Base-by-base conservation (phyloP, 1,140 invertebrate genomes). In the Solenopsis fugax region DNA sequence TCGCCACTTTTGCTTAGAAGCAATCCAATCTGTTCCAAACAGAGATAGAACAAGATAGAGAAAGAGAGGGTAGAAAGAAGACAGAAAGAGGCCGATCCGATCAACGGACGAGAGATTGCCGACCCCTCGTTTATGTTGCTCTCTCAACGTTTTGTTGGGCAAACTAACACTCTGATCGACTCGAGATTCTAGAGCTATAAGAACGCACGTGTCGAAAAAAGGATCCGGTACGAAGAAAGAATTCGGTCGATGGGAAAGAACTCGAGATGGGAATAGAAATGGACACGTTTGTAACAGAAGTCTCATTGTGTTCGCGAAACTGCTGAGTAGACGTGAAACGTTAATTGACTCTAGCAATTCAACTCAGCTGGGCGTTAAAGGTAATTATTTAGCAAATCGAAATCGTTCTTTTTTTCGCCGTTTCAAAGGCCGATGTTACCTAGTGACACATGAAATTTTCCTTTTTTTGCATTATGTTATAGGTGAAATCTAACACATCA, bases 151-250 rank as follows among this genome's bases (percentile, higher is more conserved):
- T 54, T 72, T 50, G 80, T 84, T 84, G 41, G 54, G 41, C 80
- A 73, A 84, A 84, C 52, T 82, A 82, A 82, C 67, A 24, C 41
- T 82, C 52, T 21, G 67, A 82, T 54, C 52, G 50, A 69, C 54
- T 73, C 18, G 67, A 58, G 67, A 60, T 84, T 73, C 37, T 50
- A 50, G 13, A 48, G 7, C 29, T 58, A 34, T 58, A 81, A 48
- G 24, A 37, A n/a, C 41, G 18, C 34, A 73, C 67, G 52, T 72
- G 65, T 72, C 67, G 45, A 69, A 58, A 73, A 82, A n/a, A 58
- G 52, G 18, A 60, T 82, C 52, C 24, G 7, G 21, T 13, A 45
- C 13, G 21, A 21, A 41, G 64, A 80, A 50, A 54, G n/a, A 50
- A 65, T 80, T 4, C 34, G 60, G 18, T 45, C 71, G 56, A 45